Evolutionary conservation across 2,888 invertebrate genomes (phyloP).

Genomic region (Polydesmus complanatus): DNA sequence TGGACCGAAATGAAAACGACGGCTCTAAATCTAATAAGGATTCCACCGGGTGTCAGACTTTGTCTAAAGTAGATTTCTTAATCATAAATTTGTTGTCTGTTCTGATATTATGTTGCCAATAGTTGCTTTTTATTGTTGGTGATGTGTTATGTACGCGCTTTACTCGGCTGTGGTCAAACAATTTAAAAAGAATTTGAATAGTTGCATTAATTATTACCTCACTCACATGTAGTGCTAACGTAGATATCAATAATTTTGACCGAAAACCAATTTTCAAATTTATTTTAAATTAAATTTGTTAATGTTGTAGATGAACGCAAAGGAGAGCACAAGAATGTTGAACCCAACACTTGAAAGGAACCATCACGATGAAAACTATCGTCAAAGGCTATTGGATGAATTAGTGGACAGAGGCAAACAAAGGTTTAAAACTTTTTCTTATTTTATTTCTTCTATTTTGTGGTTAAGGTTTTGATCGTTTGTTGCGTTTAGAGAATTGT

Average conservation of each 20-base stretch:
- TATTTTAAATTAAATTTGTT: neutral
- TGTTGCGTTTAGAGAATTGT: slow-evolving; percentile 40
- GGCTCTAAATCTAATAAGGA: neutral
- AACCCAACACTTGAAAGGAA: slow-evolving; percentile 30
- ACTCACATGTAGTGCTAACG: neutral
- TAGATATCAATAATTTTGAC: neutral
- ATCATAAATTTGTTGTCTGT: no score
- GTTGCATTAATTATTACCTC: neutral
- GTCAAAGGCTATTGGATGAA: slow-evolving; percentile 64
- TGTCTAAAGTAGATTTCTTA: neutral
- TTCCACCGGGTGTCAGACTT: neutral
- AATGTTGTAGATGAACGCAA: slow-evolving; percentile 4
- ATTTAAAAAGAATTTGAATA: no score
- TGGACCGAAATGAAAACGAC: neutral
- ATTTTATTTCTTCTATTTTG: neutral
- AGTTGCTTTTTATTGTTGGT: neutral
- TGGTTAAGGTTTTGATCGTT: neutral
- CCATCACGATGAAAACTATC: slow-evolving; percentile 50
- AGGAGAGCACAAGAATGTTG: slow-evolving; percentile 13
- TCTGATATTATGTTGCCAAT: no score
- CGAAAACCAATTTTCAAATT: neutral
- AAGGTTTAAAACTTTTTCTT: slow-evolving; percentile 41
- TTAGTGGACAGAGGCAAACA: slow-evolving; percentile 70
- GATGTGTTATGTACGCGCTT: neutral
- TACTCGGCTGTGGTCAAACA: no score